Percentiles rank a stretch among this genome's conserved stretches.
Conservation (phyloP, 1,140 invertebrate species). For the Drosophila kikkawai region DNA sequence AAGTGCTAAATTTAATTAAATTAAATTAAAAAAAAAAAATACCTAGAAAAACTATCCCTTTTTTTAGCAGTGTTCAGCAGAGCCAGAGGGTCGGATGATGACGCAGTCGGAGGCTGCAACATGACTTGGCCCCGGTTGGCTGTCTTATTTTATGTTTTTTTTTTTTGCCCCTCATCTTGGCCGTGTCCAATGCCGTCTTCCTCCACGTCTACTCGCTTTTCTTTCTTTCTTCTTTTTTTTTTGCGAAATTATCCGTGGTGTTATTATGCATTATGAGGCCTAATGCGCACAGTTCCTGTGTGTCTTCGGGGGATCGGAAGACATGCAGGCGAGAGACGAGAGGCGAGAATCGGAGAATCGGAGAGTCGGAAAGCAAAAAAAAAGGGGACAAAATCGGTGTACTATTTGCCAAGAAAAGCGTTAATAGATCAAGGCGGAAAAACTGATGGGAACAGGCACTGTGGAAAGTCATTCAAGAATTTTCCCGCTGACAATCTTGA, state of each 20-base stretch:
- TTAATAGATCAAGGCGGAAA: constrained; percentile 24
- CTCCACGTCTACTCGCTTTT: constrained; percentile 10
- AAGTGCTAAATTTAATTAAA: too few relatives aligned
- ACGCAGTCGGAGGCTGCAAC: constrained; percentile 31
- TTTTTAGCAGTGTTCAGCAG: constrained; percentile 1
- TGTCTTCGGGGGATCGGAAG: constrained; percentile 36
- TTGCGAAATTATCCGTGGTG: constrained; percentile 75
- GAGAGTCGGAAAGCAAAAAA: neutral
- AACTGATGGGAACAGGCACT: constrained; percentile 6
- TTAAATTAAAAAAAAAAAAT: neutral
- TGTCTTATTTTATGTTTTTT: neutral
- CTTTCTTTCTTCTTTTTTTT: constrained; percentile 32
- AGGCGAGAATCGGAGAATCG: neutral
- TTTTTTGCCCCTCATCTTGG: constrained; percentile 7
- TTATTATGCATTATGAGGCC: constrained; percentile 77
- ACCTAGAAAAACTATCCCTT: neutral
- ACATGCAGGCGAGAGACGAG: neutral
- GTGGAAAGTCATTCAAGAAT: constrained; percentile 46
- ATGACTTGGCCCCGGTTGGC: constrained; percentile 12
- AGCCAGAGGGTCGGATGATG: constrained; percentile 33
- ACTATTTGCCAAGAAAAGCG: constrained; percentile 37
- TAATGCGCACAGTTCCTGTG: constrained; percentile 76
- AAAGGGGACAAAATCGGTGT: neutral
- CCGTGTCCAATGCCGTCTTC: constrained; percentile 55
- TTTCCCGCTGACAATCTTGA: constrained; percentile 4